phyloP scores from a whole-genome alignment of 2,797 vertebrate species.

The Mus spretus region DNA sequence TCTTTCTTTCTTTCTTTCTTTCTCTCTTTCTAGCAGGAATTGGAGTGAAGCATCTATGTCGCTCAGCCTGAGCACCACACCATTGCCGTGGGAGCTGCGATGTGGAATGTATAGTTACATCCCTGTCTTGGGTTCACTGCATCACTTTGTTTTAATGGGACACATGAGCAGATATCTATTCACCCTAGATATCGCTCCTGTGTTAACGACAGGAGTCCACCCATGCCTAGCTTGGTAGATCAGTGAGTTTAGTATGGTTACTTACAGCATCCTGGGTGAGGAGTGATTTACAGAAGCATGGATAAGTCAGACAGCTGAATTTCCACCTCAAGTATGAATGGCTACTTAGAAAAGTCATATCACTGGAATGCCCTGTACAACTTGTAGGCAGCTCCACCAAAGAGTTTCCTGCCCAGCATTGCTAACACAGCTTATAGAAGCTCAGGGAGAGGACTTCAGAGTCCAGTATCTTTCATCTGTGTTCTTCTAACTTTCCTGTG shows the following conservation, averaged over 20 bases:
- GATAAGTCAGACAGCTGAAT: background rate
- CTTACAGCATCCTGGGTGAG: background rate
- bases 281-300: background rate
- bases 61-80: background rate
- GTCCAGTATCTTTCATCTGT: background rate
- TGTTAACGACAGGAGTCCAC: background rate
- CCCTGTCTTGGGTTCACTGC: background rate
- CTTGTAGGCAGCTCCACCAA: background rate
- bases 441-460: background rate
- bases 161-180: background rate
- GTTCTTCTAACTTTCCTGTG: background rate
- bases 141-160: background rate
- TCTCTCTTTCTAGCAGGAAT: background rate
- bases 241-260: background rate
- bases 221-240: background rate
- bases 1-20: no score
- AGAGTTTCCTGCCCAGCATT: background rate
- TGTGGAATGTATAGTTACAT: background rate
- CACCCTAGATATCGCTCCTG: background rate
- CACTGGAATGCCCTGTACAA: no score
- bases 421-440: background rate
- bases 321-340: background rate
- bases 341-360: background rate
- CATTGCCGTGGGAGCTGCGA: no score
- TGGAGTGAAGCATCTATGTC: background rate